Percentiles rank a stretch among this genome's conserved stretches.
phyloP scores from a whole-genome alignment of 35 echinoderm and acorn worm species.

The Lytechinus variegatus region DNA sequence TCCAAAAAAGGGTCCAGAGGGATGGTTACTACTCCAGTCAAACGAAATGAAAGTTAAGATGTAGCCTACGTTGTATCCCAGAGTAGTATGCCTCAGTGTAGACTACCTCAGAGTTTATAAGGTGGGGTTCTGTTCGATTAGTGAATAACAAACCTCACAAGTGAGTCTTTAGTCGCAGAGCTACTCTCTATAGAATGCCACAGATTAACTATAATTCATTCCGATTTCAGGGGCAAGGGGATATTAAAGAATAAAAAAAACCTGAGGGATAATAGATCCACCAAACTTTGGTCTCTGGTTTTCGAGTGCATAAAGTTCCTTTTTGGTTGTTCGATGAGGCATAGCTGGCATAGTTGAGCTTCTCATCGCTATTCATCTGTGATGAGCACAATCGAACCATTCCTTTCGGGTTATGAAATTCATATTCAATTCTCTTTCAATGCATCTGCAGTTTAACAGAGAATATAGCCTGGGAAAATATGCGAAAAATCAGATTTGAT shows the following conservation, averaged over 20 bases:
- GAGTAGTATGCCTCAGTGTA: background rate
- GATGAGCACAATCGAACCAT: background rate
- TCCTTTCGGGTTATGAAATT: background rate
- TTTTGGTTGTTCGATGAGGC: background rate
- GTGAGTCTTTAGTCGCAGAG: background rate
- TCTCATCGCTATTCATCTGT: background rate
- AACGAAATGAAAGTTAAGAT: background rate
- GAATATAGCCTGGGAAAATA: background rate
- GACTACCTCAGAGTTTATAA: background rate
- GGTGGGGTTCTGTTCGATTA: background rate
- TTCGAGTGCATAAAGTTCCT: background rate
- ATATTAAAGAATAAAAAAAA: background rate
- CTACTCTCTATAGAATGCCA: background rate
- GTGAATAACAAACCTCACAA: background rate
- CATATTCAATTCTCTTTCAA: background rate
- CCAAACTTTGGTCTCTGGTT: background rate
- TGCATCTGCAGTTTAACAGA: background rate
- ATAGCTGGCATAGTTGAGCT: constrained; percentile 1
- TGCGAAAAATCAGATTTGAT: background rate
- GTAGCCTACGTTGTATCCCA: background rate
- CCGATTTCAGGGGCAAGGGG: background rate
- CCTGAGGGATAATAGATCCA: background rate
- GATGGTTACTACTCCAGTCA: background rate
- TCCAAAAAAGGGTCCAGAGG: background rate
- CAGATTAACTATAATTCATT: background rate